Conservation (phyloP, 2,113 vertebrate genomes). For the Cettia cetti region DNA sequence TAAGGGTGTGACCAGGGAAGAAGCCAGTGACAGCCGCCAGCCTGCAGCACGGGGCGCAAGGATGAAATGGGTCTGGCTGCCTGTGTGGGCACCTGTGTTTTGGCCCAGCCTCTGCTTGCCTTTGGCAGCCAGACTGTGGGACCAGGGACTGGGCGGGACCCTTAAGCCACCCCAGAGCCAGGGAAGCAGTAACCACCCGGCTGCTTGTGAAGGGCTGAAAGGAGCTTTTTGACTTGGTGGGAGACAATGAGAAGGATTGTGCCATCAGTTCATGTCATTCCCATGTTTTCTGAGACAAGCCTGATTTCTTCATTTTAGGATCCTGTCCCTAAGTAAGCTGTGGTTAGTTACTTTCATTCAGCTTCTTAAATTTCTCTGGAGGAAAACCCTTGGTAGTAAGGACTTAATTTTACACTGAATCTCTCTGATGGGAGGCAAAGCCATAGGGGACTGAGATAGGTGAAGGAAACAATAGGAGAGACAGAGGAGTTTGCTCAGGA, state of each 20-base stretch:
- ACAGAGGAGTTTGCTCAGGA: neutral
- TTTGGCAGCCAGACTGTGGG: neutral
- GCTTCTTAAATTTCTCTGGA: neutral
- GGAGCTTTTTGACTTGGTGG: neutral
- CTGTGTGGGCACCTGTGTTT: neutral
- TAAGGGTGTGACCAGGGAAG: neutral
- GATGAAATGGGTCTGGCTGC: neutral
- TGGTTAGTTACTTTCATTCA: neutral
- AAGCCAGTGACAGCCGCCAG: fast-evolving
- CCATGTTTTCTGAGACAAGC: neutral
- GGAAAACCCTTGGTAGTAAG: neutral
- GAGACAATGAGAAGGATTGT: fast-evolving
- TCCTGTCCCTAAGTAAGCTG: neutral
- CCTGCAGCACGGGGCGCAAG: fast-evolving
- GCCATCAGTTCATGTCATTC: neutral
- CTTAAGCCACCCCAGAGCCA: neutral
- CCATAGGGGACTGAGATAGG: neutral
- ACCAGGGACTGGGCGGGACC: fast-evolving
- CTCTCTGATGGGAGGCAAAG: neutral
- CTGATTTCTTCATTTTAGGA: neutral
- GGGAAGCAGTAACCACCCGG: fast-evolving
- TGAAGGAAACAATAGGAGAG: neutral
- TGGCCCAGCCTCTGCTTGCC: neutral
- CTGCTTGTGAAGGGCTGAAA: neutral
- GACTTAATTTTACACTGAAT: neutral